Base-by-base conservation (phyloP, 1,140 invertebrate genomes). In the Apis cerana region DNA sequence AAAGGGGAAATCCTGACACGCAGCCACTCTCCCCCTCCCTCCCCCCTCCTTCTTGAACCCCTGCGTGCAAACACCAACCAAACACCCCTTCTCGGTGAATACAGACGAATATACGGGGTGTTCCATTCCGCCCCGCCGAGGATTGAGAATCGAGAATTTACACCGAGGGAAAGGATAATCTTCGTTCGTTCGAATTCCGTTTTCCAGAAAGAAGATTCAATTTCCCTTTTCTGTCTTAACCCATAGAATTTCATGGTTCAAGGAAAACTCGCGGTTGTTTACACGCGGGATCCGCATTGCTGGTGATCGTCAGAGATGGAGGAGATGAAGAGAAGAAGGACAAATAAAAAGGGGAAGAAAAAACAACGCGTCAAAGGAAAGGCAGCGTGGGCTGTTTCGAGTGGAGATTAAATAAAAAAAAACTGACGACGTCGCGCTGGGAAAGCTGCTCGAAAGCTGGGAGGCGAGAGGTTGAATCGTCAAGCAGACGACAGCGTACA, bases 1-100 rank as follows among this genome's bases (percentile, higher is more conserved):
- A 86, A 83, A 83, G 70, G 84, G 67, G 84, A 65, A 54, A 71
- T 54, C 61, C 80, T 52, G 84, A 83, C 85, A 71, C 62, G 67
- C 65, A 52, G 62, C 70, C 21, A 27, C 54, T n/a, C 48, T 15
- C 27, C 11, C 58, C 11, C 58, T 23, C 43, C 10, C 21, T n/a
- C 33, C 48, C 33, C 17, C 5, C 54, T 75, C 67, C 71, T 67
- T 67, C 61, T 43, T 43, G 33, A 81, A 27, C 72, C 84, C 84
- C 69, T 59, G 61, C 54, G 62, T 54, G 79, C 79, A 75, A 75
- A 75, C 71, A 75, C 23, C 62, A 58, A 52, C 52, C 52, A 62
- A 33, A 33, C 33, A 54, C 23, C 33, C 33, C 33, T 7, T 43
- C 33, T 75, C 15, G 61, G 50, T 70, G 52, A 78, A 75, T 62